phyloP scores from a whole-genome alignment of 2,888 invertebrate genomes.

The Drosophila prostipennis region DNA sequence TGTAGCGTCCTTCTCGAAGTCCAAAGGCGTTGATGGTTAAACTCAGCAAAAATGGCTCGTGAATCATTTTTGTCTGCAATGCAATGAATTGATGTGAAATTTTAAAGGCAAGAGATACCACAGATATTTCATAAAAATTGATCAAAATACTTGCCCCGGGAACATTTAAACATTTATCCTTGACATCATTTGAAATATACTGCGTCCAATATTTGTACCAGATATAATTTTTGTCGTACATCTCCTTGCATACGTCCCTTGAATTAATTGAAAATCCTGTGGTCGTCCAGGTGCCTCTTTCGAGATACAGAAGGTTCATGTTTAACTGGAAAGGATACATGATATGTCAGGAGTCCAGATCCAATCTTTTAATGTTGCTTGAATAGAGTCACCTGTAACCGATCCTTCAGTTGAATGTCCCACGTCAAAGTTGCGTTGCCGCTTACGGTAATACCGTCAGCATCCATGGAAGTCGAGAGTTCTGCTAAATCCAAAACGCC shows the following conservation, averaged over 20 bases:
- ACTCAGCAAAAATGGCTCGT: background rate
- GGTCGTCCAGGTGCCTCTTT: conserved; percentile 13
- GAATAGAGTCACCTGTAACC: conserved; percentile 11
- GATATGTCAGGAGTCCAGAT: fast-evolving
- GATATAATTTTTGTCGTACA: conserved; percentile 19
- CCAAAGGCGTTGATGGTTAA: fast-evolving
- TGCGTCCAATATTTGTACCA: conserved; percentile 10
- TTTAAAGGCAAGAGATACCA: no score
- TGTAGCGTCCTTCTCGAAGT: conserved; percentile 13
- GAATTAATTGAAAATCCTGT: background rate
- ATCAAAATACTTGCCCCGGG: conserved; percentile 18
- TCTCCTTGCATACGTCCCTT: conserved; percentile 11
- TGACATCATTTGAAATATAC: conserved; percentile 18
- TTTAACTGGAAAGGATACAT: background rate
- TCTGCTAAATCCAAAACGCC: background rate
- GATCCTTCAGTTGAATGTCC: conserved; percentile 12
- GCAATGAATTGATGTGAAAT: no score
- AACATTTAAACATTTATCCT: conserved; percentile 8
- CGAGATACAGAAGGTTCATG: background rate
- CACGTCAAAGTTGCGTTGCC: background rate
- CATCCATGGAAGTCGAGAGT: background rate
- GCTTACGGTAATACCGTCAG: background rate
- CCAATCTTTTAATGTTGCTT: no score
- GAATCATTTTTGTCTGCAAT: conserved; percentile 3
- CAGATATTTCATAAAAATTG: no score